These are phyloP conservation scores for Samia ricini DNA, from an alignment of 1,140 invertebrate genomes.

Conservation along the genomic window DNA sequence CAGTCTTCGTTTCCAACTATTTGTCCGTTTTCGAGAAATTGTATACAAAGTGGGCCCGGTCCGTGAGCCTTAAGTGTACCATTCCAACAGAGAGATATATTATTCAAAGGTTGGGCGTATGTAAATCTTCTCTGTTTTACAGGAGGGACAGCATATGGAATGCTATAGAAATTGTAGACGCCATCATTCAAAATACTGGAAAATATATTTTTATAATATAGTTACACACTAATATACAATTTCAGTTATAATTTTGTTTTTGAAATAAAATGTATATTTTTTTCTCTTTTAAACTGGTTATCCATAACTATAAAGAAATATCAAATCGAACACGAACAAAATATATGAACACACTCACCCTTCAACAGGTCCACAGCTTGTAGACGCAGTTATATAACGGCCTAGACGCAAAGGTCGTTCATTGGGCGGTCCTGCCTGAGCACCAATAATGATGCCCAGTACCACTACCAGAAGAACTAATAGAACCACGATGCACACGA, in stretches of 20 bases:
- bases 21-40: conserved; percentile 81
- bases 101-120: conserved; percentile 81
- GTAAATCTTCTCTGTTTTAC: conserved; percentile 84
- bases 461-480: conserved; percentile 82
- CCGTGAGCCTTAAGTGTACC: conserved; percentile 85
- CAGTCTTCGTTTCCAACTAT: conserved; percentile 87
- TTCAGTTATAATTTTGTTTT: too few relatives aligned
- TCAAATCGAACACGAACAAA: background rate
- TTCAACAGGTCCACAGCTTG: conserved; percentile 87
- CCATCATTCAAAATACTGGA: conserved; percentile 84
- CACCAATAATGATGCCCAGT: conserved; percentile 81
- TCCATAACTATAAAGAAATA: background rate
- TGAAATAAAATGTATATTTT: too few relatives aligned
- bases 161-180: conserved; percentile 88
- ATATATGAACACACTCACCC: conserved; percentile 76
- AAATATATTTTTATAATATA: conserved; percentile 25
- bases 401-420: conserved; percentile 73
- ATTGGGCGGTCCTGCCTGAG: conserved; percentile 69
- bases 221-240: background rate
- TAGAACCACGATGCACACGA: conserved; percentile 74
- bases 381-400: conserved; percentile 84
- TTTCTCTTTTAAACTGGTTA: background rate
- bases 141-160: conserved; percentile 92
- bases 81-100: conserved; percentile 89
- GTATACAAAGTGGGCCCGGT: conserved; percentile 81